phyloP scores from a whole-genome alignment of 2,113 vertebrate genomes.

The Seriola quinqueradiata region DNA sequence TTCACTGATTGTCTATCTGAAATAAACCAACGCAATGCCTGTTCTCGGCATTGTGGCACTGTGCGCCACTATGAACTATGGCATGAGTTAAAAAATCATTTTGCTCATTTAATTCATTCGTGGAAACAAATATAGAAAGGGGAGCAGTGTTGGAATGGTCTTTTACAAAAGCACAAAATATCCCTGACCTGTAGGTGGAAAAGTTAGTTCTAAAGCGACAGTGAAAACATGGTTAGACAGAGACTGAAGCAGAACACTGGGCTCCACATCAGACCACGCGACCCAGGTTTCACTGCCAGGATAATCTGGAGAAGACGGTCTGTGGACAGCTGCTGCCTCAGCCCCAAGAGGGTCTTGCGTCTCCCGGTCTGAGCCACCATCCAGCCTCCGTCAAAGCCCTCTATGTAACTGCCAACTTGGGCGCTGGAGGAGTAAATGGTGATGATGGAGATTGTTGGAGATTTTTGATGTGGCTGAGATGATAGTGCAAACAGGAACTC shows the following conservation, averaged over 20 bases:
- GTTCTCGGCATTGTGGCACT: not conserved
- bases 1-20: not conserved
- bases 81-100: not conserved
- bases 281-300: slow-evolving; percentile 64
- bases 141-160: not conserved
- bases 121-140: not conserved
- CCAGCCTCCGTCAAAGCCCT: slow-evolving; percentile 50
- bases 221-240: slow-evolving; percentile 22
- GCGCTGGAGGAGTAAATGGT: slow-evolving; percentile 9
- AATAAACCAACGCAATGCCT: not conserved
- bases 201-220: slow-evolving; percentile 25
- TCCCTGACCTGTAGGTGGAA: slow-evolving; percentile 42
- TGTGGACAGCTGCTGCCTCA: slow-evolving; percentile 77
- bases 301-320: slow-evolving; percentile 62
- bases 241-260: slow-evolving; percentile 58
- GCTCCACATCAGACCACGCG: slow-evolving; percentile 66
- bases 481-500: not conserved
- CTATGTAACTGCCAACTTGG: slow-evolving; percentile 59
- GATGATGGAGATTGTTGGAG: slow-evolving; percentile 12
- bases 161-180: slow-evolving; percentile 15
- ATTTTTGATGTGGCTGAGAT: not conserved
- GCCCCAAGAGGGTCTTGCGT: slow-evolving; percentile 45
- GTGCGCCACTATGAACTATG: not conserved
- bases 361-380: slow-evolving; percentile 35
- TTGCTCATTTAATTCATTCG: not conserved